A percentile compares a stretch with the other conserved stretches of the same genome.
phyloP scores from a whole-genome alignment of 2,797 vertebrate genomes.

The Labroides dimidiatus region DNA sequence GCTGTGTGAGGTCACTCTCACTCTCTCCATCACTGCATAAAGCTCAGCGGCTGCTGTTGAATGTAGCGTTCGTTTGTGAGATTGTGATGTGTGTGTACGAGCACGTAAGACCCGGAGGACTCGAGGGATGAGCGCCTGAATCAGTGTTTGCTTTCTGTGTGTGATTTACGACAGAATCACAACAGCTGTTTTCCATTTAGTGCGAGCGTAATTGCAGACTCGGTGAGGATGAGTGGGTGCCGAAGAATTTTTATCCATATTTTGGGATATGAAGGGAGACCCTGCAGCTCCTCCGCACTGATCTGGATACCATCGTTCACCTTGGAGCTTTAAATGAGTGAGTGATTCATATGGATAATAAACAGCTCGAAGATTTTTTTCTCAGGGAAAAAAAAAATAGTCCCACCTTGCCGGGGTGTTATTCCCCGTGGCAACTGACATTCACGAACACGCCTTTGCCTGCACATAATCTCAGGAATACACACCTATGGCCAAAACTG shows the following conservation, averaged over 20 bases:
- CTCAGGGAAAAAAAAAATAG: constrained; percentile 22
- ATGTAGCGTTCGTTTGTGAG: constrained; percentile 50
- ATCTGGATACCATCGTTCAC: not conserved
- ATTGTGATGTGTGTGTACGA: constrained; percentile 21
- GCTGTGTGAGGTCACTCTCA: not conserved
- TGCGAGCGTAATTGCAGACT: constrained; percentile 41
- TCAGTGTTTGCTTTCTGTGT: constrained; percentile 9
- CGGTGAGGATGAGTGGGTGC: constrained; percentile 12
- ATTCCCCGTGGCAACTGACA: constrained; percentile 35
- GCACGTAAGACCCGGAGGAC: constrained; percentile 14
- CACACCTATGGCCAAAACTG: constrained; percentile 31
- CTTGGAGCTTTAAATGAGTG: not conserved
- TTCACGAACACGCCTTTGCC: constrained; percentile 54
- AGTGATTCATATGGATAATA: constrained; percentile 39
- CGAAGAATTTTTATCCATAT: constrained; percentile 14
- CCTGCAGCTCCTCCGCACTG: not conserved
- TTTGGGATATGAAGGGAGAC: not conserved
- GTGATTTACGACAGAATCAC: constrained; percentile 33
- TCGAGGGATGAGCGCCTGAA: not conserved
- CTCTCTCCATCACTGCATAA: not conserved
- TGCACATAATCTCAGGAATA: constrained; percentile 21
- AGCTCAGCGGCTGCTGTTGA: constrained; percentile 49
- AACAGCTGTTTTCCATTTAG: constrained; percentile 50
- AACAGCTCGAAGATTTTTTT: constrained; percentile 35
- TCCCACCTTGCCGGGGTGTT: constrained; percentile 34